phyloP scores from a whole-genome alignment of 2,113 vertebrate species.

The Cyphomyrus plagiostoma region DNA sequence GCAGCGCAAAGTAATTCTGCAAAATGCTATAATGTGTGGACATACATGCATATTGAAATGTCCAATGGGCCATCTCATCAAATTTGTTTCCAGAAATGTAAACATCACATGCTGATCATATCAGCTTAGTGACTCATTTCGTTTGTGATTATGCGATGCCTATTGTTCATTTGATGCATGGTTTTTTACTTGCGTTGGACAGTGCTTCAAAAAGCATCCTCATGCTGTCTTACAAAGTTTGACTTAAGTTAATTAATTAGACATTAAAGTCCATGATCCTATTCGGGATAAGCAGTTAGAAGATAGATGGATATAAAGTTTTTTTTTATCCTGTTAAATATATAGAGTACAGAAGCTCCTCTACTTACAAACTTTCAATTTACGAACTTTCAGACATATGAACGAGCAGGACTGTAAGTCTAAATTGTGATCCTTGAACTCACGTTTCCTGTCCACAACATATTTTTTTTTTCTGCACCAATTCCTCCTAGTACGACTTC shows the following conservation, averaged over 20 bases:
- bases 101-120: conserved; percentile 4
- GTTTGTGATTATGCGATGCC: not conserved
- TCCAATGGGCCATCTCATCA: not conserved
- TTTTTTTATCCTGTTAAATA: not conserved
- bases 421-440: no score
- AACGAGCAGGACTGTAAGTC: no score
- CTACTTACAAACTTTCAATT: no score
- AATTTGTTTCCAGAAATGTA: conserved; percentile 4
- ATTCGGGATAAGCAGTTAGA: not conserved
- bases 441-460: no score
- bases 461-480: no score
- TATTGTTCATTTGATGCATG: not conserved
- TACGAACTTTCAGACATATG: no score
- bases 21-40: not conserved
- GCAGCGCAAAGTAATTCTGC: not conserved
- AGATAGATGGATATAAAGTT: not conserved
- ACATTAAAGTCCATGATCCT: not conserved
- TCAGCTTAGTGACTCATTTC: not conserved
- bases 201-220: conserved; percentile 3
- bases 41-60: not conserved
- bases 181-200: not conserved
- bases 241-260: not conserved
- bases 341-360: not conserved
- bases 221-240: not conserved
- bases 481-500: no score